A percentile compares a stretch with the other conserved stretches of the same genome.
phyloP scores from a whole-genome alignment of 2,888 invertebrate species.

The Parnassius smintheus region DNA sequence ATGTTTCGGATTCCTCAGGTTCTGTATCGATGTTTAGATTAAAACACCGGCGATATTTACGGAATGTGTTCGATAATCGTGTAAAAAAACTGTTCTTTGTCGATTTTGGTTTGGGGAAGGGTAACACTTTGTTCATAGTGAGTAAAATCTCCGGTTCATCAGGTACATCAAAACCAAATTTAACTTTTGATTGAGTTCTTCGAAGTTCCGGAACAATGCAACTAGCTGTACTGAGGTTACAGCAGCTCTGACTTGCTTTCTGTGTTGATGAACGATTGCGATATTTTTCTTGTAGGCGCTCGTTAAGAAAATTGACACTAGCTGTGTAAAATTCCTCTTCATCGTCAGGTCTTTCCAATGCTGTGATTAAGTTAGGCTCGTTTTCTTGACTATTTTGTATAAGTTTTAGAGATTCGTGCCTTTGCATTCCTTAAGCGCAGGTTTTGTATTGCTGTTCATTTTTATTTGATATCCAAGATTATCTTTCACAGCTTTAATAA shows the following conservation, averaged over 20 bases:
- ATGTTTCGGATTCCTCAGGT: conserved; percentile 41
- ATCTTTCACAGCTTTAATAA: conserved; percentile 7
- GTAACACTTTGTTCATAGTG: conserved; percentile 65
- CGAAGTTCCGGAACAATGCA: conserved; percentile 12
- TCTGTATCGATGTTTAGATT: conserved; percentile 36
- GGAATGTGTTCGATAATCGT: conserved; percentile 53
- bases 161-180: conserved; percentile 14
- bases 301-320: conserved; percentile 64
- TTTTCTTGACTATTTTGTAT: conserved; percentile 27
- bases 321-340: conserved; percentile 61
- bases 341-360: conserved; percentile 42
- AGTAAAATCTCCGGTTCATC: conserved; percentile 39
- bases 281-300: conserved; percentile 57
- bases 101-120: conserved; percentile 62
- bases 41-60: conserved; percentile 42
- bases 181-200: conserved; percentile 25
- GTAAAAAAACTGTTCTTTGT: conserved; percentile 51
- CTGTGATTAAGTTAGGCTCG: conserved; percentile 23
- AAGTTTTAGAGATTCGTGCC: conserved; percentile 30
- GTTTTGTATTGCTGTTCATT: conserved; percentile 27
- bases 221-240: conserved; percentile 39
- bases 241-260: conserved; percentile 51
- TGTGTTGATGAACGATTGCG: conserved; percentile 29
- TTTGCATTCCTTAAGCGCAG: conserved; percentile 39
- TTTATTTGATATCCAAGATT: conserved; percentile 24